A percentile compares a stretch with the other conserved stretches of the same genome.
phyloP scores from a whole-genome alignment of 2,113 vertebrate genomes.

The Crotophaga sulcirostris region DNA sequence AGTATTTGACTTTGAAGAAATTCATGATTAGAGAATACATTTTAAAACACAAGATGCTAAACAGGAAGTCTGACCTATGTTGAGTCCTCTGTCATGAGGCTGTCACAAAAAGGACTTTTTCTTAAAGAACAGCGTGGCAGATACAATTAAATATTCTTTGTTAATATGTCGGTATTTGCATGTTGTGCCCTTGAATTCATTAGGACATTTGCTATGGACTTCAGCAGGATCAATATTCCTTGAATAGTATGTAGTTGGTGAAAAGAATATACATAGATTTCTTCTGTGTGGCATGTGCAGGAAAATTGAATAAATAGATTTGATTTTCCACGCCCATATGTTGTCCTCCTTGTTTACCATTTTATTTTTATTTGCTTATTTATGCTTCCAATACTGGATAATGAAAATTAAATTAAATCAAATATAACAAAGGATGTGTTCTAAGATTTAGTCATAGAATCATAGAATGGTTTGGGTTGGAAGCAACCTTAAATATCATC shows the following conservation, averaged over 20 bases:
- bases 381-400: not conserved
- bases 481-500: too few relatives aligned
- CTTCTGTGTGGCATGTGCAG: not conserved
- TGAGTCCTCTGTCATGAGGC: not conserved
- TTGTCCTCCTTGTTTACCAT: not conserved
- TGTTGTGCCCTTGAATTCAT: not conserved
- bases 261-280: not conserved
- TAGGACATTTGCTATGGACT: not conserved
- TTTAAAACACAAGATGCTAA: not conserved
- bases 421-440: not conserved
- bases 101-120: not conserved
- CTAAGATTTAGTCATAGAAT: too few relatives aligned
- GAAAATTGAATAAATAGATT: not conserved
- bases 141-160: not conserved
- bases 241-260: not conserved
- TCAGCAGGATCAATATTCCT: not conserved
- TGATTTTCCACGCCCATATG: not conserved
- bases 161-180: not conserved
- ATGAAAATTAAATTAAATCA: not conserved
- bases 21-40: not conserved
- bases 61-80: not conserved
- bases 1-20: not conserved
- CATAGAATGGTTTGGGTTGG: too few relatives aligned
- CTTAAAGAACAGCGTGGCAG: not conserved
- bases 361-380: not conserved